phyloP scores from a whole-genome alignment of 1,140 invertebrate genomes.

The Drosophila subpulchrella region DNA sequence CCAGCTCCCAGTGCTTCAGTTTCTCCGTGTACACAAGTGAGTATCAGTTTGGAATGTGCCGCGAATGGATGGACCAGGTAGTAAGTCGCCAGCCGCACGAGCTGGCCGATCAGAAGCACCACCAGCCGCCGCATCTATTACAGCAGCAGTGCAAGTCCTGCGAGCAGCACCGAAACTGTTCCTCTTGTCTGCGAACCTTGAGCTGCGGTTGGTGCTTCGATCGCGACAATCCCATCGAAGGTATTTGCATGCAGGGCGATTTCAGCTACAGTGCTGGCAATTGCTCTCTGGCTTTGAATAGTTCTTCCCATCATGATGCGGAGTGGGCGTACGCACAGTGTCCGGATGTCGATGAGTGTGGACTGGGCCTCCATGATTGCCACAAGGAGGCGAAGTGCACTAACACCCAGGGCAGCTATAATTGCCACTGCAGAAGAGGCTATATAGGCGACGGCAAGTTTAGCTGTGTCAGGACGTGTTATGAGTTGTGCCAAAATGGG shows the following conservation, averaged over 20 bases:
- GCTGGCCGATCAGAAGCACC: constrained; percentile 44
- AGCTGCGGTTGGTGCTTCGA: constrained; percentile 98
- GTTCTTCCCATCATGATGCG: constrained; percentile 86
- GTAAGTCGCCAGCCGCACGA: constrained; percentile 82
- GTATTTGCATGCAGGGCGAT: constrained; percentile 91
- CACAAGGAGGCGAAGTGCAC: constrained; percentile 95
- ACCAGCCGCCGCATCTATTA: constrained; percentile 52
- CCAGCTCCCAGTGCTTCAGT: constrained; percentile 95
- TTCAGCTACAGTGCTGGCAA: constrained; percentile 90
- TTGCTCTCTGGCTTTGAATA: constrained; percentile 87
- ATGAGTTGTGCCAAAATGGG: constrained; percentile 95
- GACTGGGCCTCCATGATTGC: constrained; percentile 93
- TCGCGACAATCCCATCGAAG: constrained; percentile 93
- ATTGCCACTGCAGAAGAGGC: constrained; percentile 94
- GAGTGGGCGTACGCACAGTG: constrained; percentile 96
- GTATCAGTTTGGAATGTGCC: constrained; percentile 96
- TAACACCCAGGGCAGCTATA: constrained; percentile 95
- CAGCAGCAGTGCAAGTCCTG: constrained; percentile 93
- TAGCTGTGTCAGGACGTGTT: constrained; percentile 94
- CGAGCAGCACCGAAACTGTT: constrained; percentile 90
- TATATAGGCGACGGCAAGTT: constrained; percentile 94
- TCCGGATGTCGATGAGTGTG: constrained; percentile 97
- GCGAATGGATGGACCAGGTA: constrained; percentile 95
- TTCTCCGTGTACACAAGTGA: constrained; percentile 97
- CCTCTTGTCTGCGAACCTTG: constrained; percentile 91